Evolutionary conservation across 37 sponge, comb jelly and placozoan genomes (phyloP).

Genomic region (Geodia barretti): DNA sequence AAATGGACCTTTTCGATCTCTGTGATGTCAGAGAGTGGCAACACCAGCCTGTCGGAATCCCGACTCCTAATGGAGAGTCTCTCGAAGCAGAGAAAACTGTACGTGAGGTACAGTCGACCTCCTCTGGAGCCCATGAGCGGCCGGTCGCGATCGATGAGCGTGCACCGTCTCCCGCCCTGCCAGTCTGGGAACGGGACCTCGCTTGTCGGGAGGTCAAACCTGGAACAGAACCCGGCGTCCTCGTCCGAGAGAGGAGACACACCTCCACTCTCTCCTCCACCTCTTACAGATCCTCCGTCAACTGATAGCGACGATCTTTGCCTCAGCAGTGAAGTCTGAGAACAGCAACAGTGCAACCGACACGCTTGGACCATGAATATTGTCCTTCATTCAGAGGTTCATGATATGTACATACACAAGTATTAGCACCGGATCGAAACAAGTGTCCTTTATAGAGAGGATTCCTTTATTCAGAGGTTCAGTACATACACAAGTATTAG

Average conservation of each 20-base stretch:
- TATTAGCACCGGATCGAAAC: too few species aligned
- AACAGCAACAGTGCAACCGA: too few species aligned
- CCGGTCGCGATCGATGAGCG: constrained; percentile 63
- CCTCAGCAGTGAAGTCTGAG: too few species aligned
- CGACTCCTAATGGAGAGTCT: constrained; percentile 3
- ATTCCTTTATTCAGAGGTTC: too few species aligned
- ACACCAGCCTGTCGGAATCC: constrained; percentile 34
- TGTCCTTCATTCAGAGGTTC: too few species aligned
- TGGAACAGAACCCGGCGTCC: constrained; percentile 42
- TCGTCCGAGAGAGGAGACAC: constrained; percentile 13
- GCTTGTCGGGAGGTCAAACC: constrained; percentile 44
- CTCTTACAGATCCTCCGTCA: too few species aligned
- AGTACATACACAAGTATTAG: too few species aligned
- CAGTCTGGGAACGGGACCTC: constrained; percentile 64
- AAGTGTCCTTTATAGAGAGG: too few species aligned
- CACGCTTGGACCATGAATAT: too few species aligned
- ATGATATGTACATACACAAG: too few species aligned
- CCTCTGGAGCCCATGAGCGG: constrained; percentile 68
- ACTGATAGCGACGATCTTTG: too few species aligned
- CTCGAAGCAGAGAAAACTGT: constrained; percentile 71
- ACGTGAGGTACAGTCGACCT: constrained; percentile 78
- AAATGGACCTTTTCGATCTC: constrained; percentile 46
- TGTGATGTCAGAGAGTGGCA: constrained; percentile 47
- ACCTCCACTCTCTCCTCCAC: too few species aligned
- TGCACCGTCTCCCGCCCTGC: constrained; percentile 62